A percentile compares a stretch with the other conserved stretches of the same genome.
Conservation (phyloP, 2,888 invertebrate genomes). For the Polyommatus iphigenia region DNA sequence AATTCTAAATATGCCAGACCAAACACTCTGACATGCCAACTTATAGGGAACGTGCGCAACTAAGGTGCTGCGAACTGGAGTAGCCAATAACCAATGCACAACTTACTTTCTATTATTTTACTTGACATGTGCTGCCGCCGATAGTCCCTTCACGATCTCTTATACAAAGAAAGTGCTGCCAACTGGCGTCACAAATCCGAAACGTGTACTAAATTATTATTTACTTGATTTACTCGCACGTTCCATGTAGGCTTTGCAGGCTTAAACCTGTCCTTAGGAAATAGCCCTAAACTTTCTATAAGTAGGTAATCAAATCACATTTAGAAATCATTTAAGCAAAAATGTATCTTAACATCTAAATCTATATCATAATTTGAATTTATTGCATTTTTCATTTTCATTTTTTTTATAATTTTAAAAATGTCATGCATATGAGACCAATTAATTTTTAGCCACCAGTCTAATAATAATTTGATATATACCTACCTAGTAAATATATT, state of each 20-base stretch:
- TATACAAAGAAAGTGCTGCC: too few species aligned
- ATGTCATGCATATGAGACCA: slow-evolving; percentile 4
- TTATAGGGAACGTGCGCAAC: background rate
- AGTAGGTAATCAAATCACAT: background rate
- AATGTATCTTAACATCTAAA: background rate
- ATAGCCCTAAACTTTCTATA: background rate
- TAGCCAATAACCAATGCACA: too few species aligned
- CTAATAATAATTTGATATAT: background rate
- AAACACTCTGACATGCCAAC: background rate
- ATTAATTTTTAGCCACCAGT: background rate
- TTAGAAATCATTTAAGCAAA: background rate
- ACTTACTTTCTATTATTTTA: background rate
- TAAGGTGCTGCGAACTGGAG: background rate
- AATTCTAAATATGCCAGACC: background rate
- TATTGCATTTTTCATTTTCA: background rate
- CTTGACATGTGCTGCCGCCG: background rate
- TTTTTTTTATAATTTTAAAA: background rate
- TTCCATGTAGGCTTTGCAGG: too few species aligned
- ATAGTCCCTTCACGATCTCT: background rate
- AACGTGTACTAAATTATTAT: too few species aligned
- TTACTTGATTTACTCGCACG: too few species aligned
- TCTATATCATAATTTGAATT: background rate
- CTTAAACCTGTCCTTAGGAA: background rate
- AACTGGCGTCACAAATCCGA: too few species aligned
- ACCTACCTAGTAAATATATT: background rate